Percentiles rank a stretch among this genome's conserved stretches.
These are phyloP conservation scores for Urocitellus parryii DNA, from an alignment of 2,113 vertebrate genomes.

Conservation along the genomic window DNA sequence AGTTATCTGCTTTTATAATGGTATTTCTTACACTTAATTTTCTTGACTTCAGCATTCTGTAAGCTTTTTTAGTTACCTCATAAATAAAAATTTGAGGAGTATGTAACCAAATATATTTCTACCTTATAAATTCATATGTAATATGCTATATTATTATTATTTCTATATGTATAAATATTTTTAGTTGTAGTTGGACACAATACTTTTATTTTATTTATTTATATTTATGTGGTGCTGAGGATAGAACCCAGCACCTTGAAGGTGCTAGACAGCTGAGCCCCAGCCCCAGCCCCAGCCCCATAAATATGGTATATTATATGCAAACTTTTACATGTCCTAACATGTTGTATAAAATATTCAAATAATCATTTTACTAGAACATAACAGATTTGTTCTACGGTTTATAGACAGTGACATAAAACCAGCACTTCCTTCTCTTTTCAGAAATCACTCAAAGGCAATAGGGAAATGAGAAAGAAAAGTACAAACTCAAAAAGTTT, in stretches of 20 bases:
- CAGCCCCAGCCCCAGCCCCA: too few relatives aligned
- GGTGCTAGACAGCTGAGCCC: too few relatives aligned
- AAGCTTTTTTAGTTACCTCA: slow-evolving; percentile 6
- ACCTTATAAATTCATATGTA: neutral
- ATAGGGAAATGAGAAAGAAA: neutral
- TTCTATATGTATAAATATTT: too few relatives aligned
- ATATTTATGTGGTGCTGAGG: too few relatives aligned
- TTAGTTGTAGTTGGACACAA: too few relatives aligned
- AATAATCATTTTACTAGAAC: neutral
- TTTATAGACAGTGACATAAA: neutral
- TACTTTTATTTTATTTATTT: too few relatives aligned
- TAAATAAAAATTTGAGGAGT: neutral
- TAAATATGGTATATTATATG: neutral
- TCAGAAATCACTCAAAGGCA: neutral
- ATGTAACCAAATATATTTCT: neutral
- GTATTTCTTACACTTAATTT: neutral
- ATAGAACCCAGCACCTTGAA: too few relatives aligned
- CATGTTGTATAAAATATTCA: neutral
- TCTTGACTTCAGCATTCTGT: neutral
- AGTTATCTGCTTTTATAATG: neutral
- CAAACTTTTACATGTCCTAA: neutral
- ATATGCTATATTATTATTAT: too few relatives aligned
- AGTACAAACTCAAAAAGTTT: neutral
- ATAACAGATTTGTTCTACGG: neutral
- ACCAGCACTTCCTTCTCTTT: neutral